Percentiles rank a stretch among this genome's conserved stretches.
These are phyloP conservation scores for Coranthus polyacanthus DNA, from an alignment of 2,797 vertebrate species.

Conservation along the genomic window DNA sequence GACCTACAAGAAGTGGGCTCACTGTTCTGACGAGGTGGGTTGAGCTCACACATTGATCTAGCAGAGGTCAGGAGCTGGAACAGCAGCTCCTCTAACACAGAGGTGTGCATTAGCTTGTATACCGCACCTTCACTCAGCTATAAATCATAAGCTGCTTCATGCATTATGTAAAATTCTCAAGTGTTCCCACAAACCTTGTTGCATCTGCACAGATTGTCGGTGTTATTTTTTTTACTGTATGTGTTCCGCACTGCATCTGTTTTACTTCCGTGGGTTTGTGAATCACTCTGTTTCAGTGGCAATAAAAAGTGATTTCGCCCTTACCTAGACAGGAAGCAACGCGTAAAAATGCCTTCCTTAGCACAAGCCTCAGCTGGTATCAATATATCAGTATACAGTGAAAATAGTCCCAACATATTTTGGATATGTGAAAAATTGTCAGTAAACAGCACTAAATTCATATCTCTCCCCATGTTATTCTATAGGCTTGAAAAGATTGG, in stretches of 20 bases:
- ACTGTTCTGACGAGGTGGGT: conserved; percentile 58
- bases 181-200: conserved; percentile 43
- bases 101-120: conserved; percentile 32
- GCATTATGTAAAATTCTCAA: conserved; percentile 68
- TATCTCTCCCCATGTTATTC: background rate
- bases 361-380: conserved; percentile 27
- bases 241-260: conserved; percentile 38
- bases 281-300: conserved; percentile 20
- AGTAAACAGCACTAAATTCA: background rate
- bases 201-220: conserved; percentile 40
- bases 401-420: conserved; percentile 3
- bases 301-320: conserved; percentile 19
- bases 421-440: background rate
- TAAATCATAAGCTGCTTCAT: conserved; percentile 64
- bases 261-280: conserved; percentile 35
- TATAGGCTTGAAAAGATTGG: too few species aligned
- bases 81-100: conserved; percentile 25
- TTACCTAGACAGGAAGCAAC: conserved; percentile 29
- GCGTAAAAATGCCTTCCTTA: conserved; percentile 16
- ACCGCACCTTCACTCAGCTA: conserved; percentile 49
- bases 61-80: conserved; percentile 63
- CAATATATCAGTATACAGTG: conserved; percentile 9
- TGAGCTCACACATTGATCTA: conserved; percentile 60
- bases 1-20: conserved; percentile 56
- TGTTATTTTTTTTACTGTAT: conserved; percentile 26